Base-by-base conservation (phyloP, 1,140 invertebrate species). In the Zophobas atratus region DNA sequence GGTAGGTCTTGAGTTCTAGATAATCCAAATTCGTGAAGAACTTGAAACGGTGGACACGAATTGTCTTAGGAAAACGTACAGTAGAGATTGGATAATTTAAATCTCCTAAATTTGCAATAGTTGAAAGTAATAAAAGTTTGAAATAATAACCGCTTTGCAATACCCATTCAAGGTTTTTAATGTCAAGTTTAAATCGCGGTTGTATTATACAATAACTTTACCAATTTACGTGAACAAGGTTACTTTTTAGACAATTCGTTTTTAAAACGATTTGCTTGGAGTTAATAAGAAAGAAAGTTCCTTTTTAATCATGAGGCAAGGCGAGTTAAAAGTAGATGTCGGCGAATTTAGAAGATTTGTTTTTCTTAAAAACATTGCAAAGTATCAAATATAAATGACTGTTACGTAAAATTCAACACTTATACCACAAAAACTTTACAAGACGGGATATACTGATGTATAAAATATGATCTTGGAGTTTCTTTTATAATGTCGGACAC, bases 151-250 rank as follows among this genome's bases (percentile, higher is more conserved):
- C 8, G 38, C 39, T 43, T 20, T 67, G 60, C 39, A 67, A 67
- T 67, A 67, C 38, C 39, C n/a, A 33, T 67, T 67, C 60, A 67
- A 67, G 60, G 60, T 67, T 67, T 67, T 2, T 67, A 67, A 67
- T 67, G 60, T 67, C 60, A 67, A 67, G 60, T 67, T 67, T 67
- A 67, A 67, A 67, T 67, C 60, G 39, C 39, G 60, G 60, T 67
- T 39, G 60, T 46, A 67, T 67, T 67, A 67, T 67, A 67, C 60
- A 67, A 67, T 67, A 67, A 67, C n/a, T 67, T 67, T 67, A 39
- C 60, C 60, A 67, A 67, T 67, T 67, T 67, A 67, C 39, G 38
- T 67, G 60, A 67, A 67, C 60, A 67, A 67, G 60, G 60, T 67
- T 67, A 67, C 60, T 67, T 67, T 67, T 67, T 67, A 41, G 60